These are phyloP conservation scores for Apodemia duryi DNA, from an alignment of 2,888 invertebrate genomes.

Conservation along the genomic window DNA sequence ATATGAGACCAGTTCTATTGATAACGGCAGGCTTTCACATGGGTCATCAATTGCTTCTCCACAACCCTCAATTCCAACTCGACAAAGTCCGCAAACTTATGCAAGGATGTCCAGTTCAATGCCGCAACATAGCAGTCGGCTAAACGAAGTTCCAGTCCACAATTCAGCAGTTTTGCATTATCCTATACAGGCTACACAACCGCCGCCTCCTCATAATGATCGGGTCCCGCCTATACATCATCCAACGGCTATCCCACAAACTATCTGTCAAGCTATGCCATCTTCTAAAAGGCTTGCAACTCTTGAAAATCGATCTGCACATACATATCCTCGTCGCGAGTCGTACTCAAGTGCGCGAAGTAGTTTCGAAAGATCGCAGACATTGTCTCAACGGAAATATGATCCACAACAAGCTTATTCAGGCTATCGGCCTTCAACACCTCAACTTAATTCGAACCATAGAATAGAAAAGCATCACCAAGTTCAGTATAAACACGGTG, in stretches of 20 bases:
- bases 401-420: slow-evolving; percentile 69
- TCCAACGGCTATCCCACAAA: slow-evolving; percentile 47
- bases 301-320: slow-evolving; percentile 49
- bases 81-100: slow-evolving; percentile 66
- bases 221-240: slow-evolving; percentile 73
- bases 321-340: slow-evolving; percentile 58
- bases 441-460: slow-evolving; percentile 56
- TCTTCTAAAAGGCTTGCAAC: slow-evolving; percentile 48
- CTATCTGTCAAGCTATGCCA: slow-evolving; percentile 43
- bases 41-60: slow-evolving; percentile 53
- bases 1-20: slow-evolving; percentile 53
- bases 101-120: slow-evolving; percentile 57
- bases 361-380: slow-evolving; percentile 60
- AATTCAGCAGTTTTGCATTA: slow-evolving; percentile 61
- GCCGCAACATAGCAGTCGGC: slow-evolving; percentile 57
- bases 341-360: slow-evolving; percentile 53
- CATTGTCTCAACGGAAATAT: slow-evolving; percentile 60
- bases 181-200: slow-evolving; percentile 47
- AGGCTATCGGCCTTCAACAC: slow-evolving; percentile 55
- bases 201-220: slow-evolving; percentile 67
- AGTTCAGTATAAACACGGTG: slow-evolving; percentile 54
- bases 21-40: slow-evolving; percentile 50
- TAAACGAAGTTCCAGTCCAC: slow-evolving; percentile 54
- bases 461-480: slow-evolving; percentile 57
- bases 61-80: slow-evolving; percentile 55